Evolutionary conservation across 2,113 vertebrate species (phyloP).

Genomic region (Enhydra lutris): DNA sequence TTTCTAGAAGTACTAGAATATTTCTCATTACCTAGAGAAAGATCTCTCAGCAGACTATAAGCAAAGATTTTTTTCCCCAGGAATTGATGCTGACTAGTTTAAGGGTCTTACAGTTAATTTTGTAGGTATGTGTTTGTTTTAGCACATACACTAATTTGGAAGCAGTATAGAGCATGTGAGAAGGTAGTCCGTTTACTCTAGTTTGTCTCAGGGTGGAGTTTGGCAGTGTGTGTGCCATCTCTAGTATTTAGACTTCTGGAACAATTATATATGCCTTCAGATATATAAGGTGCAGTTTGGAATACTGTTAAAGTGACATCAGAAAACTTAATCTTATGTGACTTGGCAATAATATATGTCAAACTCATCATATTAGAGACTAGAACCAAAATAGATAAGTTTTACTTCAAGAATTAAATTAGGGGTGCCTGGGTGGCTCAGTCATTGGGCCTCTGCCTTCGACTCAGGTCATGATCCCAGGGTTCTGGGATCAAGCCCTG

Average conservation of each 20-base stretch:
- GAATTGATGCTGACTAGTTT: neutral
- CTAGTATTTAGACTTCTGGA: neutral
- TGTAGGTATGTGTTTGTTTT: neutral
- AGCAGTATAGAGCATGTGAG: neutral
- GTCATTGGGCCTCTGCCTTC: too few relatives aligned
- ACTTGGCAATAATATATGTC: neutral
- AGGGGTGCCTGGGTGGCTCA: too few relatives aligned
- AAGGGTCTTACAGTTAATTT: neutral
- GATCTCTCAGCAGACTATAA: neutral
- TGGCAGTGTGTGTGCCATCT: neutral
- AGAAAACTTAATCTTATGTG: neutral
- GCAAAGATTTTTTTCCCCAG: neutral
- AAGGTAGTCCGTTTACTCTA: neutral
- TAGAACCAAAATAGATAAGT: constrained; percentile 19
- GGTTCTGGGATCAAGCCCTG: too few relatives aligned
- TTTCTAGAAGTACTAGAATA: constrained; percentile 8
- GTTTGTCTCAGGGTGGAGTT: neutral
- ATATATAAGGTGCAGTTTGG: neutral
- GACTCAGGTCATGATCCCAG: too few relatives aligned
- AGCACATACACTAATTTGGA: neutral
- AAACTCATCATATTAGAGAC: neutral
- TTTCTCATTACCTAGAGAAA: constrained; percentile 18
- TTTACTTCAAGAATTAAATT: neutral
- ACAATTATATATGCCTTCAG: neutral
- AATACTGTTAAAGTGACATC: neutral